Evolutionary conservation across 1,140 invertebrate genomes (phyloP), one percentile per base, ranked within the genome.

Genomic region (Harlomillsia oculata): DNA sequence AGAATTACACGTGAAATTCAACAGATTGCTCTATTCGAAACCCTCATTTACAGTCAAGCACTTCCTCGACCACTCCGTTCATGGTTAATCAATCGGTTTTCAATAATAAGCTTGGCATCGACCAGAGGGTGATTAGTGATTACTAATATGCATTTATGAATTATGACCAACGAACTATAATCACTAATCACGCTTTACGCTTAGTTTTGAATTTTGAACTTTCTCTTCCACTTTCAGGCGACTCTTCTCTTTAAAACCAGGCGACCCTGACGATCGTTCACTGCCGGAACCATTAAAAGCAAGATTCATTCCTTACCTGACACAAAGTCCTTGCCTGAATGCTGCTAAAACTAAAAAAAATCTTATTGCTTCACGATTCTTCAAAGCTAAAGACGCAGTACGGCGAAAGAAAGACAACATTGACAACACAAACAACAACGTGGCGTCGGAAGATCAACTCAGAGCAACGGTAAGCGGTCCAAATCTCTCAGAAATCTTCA

Each of bases 221-320:
- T 48, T 29, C 30, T 59, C n/a, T 53, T 45, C 16, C 25, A 20
- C 53, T 59, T 41, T 53, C 50, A 8, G 39, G 16, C 18, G 9
- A 4, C 23, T 30, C 9, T 48, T 48, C 16, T n/a, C 30, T 3
- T 48, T 48, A 14, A 32, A n/a, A 5, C 56, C 56, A 1, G 11
- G 23, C 2, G 41, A 59, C 16, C 49, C 50, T 4, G 32, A 46
- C 1, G 49, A 59, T 9, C 32, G 28, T 16, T 28, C 30, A 13
- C 23, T 59, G 28, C 50, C 56, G 1, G 29, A 45, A 46, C 21
- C 37, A 14, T 16, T 59, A 2, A 53, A 53, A 32, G 16, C 11
- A 8, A 59, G 39, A 21, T 59, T 59, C 32, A 29, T 59, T 29
- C 50, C 50, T 4, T 44, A 45, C 18, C 21, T 59, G 13, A 52